Conservation (phyloP, 2,888 invertebrate species). For the Hymenopus coronatus region DNA sequence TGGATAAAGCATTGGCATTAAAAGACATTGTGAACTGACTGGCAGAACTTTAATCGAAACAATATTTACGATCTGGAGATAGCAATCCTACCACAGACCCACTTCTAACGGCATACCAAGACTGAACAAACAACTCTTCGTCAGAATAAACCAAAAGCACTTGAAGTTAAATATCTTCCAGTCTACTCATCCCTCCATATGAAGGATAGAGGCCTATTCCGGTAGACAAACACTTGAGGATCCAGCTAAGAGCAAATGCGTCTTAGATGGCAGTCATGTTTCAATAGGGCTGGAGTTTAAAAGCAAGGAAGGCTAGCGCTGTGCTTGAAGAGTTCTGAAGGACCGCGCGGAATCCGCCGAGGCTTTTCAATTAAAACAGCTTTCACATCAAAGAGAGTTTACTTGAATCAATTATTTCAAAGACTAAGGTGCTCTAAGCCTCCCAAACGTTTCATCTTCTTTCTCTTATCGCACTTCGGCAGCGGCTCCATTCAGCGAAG, state of each 20-base stretch:
- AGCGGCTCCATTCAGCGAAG: not conserved
- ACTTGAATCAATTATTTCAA: not conserved
- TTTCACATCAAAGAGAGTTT: not conserved
- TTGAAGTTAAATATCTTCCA: not conserved
- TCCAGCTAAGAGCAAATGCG: not conserved
- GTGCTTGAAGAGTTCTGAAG: not conserved
- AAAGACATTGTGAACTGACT: not conserved
- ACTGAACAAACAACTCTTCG: not conserved
- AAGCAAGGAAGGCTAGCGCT: not conserved
- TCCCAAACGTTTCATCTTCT: not conserved
- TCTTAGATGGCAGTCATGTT: not conserved
- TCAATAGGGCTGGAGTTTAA: not conserved
- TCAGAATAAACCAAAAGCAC: not conserved
- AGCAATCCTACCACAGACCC: not conserved
- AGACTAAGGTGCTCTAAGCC: not conserved
- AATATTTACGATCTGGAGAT: not conserved
- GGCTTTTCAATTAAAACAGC: not conserved
- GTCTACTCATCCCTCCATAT: not conserved
- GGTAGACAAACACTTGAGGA: not conserved
- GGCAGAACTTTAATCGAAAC: not conserved
- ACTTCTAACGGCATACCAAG: not conserved
- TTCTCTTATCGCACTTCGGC: not conserved
- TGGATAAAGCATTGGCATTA: not conserved
- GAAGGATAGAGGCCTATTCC: not conserved
- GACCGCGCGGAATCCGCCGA: not conserved